Percentiles rank a stretch among this genome's conserved stretches.
Conservation (phyloP, 2,888 invertebrate genomes). For the Actias luna region DNA sequence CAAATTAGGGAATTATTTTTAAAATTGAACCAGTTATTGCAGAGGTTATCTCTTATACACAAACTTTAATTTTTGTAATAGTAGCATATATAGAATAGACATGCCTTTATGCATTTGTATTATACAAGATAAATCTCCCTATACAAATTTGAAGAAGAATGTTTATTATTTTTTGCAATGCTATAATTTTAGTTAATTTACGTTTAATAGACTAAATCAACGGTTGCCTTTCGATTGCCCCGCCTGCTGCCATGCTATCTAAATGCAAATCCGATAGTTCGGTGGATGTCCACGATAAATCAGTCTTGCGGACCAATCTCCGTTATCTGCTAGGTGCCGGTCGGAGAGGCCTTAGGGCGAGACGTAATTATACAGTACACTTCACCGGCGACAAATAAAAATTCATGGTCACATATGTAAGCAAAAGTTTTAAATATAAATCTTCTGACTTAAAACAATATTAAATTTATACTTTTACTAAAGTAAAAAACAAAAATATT, state of each 20-base stretch:
- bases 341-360: constrained; percentile 46
- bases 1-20: too few relatives aligned
- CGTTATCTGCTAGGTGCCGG: constrained; percentile 52
- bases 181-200: constrained; percentile 73
- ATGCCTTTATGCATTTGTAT: too few relatives aligned
- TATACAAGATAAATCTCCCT: too few relatives aligned
- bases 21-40: too few relatives aligned
- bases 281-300: constrained; percentile 77
- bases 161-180: constrained; percentile 46
- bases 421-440: neutral
- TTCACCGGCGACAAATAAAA: constrained; percentile 8
- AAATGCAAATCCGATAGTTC: constrained; percentile 81
- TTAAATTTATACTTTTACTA: neutral
- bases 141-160: neutral
- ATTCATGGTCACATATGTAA: constrained; percentile 2
- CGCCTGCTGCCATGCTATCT: constrained; percentile 65
- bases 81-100: too few relatives aligned
- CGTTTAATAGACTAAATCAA: constrained; percentile 66
- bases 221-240: constrained; percentile 37
- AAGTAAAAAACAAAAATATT: neutral
- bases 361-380: constrained; percentile 25
- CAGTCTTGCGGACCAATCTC: constrained; percentile 59
- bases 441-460: neutral
- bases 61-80: too few relatives aligned
- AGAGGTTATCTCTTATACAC: too few relatives aligned